Conservation (phyloP, 2,888 invertebrate species). For the Patella depressa region DNA sequence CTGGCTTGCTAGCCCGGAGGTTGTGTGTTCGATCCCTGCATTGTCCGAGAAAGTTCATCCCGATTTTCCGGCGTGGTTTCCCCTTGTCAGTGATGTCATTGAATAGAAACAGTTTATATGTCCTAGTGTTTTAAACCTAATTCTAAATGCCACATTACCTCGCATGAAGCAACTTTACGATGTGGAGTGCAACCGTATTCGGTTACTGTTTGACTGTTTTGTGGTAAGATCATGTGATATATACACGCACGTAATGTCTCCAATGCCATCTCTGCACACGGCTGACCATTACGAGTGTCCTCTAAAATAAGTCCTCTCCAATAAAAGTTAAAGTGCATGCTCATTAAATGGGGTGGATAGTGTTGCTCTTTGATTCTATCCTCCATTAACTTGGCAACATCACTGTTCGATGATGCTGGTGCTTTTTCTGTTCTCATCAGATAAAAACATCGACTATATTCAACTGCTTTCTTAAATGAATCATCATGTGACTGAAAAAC, state of each 20-base stretch:
- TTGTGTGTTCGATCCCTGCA: no score
- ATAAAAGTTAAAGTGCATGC: constrained; percentile 62
- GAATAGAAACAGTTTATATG: no score
- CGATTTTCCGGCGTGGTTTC: no score
- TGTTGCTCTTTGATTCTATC: constrained; percentile 15
- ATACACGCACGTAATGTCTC: constrained; percentile 53
- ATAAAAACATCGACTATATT: constrained; percentile 58
- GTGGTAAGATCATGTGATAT: constrained; percentile 59
- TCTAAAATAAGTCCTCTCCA: constrained; percentile 63
- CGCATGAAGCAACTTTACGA: constrained; percentile 18
- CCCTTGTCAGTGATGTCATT: no score
- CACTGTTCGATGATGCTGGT: constrained; percentile 4
- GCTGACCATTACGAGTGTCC: constrained; percentile 48
- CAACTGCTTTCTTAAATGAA: constrained; percentile 46
- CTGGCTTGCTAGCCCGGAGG: no score
- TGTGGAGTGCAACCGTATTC: constrained; percentile 62
- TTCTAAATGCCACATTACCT: not conserved
- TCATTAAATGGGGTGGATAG: constrained; percentile 47
- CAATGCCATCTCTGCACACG: constrained; percentile 55
- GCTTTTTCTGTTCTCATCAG: constrained; percentile 23
- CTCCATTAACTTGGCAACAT: constrained; percentile 12
- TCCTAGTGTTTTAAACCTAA: no score
- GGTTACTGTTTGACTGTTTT: constrained; percentile 48
- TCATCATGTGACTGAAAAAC: constrained; percentile 12
- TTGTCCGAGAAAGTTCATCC: no score